These are phyloP conservation scores for Hylaeus volcanicus DNA, from an alignment of 1,140 invertebrate species.

Conservation along the genomic window DNA sequence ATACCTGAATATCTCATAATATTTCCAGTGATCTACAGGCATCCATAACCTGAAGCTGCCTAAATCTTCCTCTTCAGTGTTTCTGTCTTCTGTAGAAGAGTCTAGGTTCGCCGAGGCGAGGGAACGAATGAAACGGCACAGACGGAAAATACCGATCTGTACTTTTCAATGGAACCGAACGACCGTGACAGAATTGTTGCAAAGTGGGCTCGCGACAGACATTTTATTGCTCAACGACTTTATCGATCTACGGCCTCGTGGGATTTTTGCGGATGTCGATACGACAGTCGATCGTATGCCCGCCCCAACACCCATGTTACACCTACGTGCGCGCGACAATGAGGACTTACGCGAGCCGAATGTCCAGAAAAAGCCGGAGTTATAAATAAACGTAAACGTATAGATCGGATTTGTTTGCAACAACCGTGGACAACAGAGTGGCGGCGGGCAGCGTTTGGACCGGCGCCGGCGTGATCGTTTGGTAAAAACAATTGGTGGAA, in stretches of 20 bases:
- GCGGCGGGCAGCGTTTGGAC: neutral
- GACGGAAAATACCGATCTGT: neutral
- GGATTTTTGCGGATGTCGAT: constrained; percentile 45
- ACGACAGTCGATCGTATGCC: constrained; percentile 10
- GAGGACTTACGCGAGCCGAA: constrained; percentile 8
- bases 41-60: no score
- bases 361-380: neutral
- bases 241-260: constrained; percentile 38
- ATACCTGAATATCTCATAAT: no score
- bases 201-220: constrained; percentile 5
- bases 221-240: constrained; percentile 35
- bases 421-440: neutral
- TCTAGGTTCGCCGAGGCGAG: neutral
- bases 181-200: constrained; percentile 3
- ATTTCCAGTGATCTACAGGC: no score
- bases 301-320: constrained; percentile 32
- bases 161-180: neutral
- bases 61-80: no score
- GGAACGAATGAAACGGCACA: neutral
- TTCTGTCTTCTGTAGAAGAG: no score
- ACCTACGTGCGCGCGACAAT: constrained; percentile 37
- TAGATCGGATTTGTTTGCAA: constrained; percentile 11
- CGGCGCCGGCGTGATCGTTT: neutral
- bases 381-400: constrained; percentile 24
- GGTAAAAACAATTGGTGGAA: neutral